These are phyloP conservation scores for Ovis canadensis DNA, from an alignment of 2,113 vertebrate genomes.

Conservation along the genomic window DNA sequence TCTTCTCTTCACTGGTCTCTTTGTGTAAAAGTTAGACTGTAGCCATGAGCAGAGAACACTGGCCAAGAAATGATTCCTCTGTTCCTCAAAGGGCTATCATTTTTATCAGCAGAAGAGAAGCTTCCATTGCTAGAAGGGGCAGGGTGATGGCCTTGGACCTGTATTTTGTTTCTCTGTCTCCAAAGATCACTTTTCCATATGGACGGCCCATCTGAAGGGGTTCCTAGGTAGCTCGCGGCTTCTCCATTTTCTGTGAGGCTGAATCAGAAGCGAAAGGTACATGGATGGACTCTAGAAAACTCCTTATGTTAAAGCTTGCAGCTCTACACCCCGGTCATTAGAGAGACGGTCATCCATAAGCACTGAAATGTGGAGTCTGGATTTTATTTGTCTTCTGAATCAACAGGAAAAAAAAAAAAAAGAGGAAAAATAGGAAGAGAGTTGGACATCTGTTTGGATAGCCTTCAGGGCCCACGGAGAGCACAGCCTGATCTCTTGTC, in stretches of 20 bases:
- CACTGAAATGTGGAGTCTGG: conserved; percentile 7
- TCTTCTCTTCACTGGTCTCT: conserved; percentile 49
- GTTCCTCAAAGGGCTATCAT: background rate
- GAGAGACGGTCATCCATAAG: conserved; percentile 66
- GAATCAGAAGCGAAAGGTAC: conserved; percentile 56
- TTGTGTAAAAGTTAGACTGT: conserved; percentile 40
- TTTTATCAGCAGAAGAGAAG: background rate
- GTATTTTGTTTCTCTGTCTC: background rate
- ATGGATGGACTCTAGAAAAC: conserved; percentile 73
- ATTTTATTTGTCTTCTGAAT: conserved; percentile 60
- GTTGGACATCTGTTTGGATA: background rate
- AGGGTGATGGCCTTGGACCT: background rate
- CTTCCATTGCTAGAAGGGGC: background rate
- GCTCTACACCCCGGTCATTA: conserved; percentile 69
- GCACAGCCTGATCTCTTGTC: background rate
- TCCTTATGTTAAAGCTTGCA: conserved; percentile 49
- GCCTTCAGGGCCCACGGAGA: background rate
- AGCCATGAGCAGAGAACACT: background rate
- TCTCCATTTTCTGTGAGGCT: conserved; percentile 61
- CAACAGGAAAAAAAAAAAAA: conserved; percentile 20
- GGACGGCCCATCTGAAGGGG: conserved; percentile 39
- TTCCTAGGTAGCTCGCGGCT: conserved; percentile 50
- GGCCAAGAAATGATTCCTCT: conserved; percentile 16
- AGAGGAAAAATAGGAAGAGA: background rate
- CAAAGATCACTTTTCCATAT: background rate